phyloP scores from a whole-genome alignment of 2,888 invertebrate species.

The Polymixis lichenea region DNA sequence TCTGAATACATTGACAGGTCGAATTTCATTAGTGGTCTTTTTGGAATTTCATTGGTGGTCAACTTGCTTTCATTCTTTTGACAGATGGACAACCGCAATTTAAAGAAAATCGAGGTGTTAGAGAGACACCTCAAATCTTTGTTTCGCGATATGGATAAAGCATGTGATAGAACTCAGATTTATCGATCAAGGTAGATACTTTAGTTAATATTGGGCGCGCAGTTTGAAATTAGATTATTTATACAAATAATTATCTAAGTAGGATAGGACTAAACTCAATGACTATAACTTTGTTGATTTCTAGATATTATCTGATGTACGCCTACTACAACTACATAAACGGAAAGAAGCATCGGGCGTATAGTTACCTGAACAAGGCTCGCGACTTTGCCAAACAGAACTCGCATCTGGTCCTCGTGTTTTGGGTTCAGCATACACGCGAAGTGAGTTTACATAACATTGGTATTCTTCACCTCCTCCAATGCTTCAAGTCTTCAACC shows the following conservation, averaged over 20 bases:
- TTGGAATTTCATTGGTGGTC: neutral
- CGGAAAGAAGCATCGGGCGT: constrained; percentile 80
- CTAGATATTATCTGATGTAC: constrained; percentile 87
- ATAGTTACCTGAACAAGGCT: constrained; percentile 81
- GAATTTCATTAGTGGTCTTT: neutral
- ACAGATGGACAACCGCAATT: constrained; percentile 79
- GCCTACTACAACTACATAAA: constrained; percentile 89
- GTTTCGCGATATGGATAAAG: constrained; percentile 70
- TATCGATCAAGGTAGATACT: constrained; percentile 70
- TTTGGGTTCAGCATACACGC: constrained; percentile 89
- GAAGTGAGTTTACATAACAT: constrained; percentile 78
- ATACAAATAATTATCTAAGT: neutral
- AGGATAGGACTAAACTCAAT: neutral
- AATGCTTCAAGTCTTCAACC: neutral
- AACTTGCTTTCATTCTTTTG: constrained; percentile 20
- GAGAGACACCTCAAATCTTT: constrained; percentile 72
- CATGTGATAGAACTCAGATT: constrained; percentile 68
- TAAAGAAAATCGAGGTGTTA: constrained; percentile 73
- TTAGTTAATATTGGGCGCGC: neutral
- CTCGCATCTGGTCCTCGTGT: constrained; percentile 81
- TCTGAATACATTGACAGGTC: neutral
- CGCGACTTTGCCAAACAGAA: constrained; percentile 78
- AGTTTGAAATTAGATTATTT: neutral
- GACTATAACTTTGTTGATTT: constrained; percentile 56
- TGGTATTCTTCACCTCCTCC: neutral